Conservation (phyloP, 2,888 invertebrate species). For the Alsophila aescularia region DNA sequence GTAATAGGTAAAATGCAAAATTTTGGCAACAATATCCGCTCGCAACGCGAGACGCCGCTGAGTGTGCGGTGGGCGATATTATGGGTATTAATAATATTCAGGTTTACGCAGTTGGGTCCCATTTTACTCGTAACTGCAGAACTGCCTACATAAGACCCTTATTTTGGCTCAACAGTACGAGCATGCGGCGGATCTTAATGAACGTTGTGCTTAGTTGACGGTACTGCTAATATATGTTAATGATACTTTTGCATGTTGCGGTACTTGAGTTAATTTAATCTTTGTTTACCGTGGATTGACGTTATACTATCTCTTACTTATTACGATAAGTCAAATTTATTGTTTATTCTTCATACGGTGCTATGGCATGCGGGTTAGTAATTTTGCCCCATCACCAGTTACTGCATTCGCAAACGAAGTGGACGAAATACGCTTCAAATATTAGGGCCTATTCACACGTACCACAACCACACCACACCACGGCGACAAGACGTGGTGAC, state of each 20-base stretch:
- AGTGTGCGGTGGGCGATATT: slow-evolving; percentile 51
- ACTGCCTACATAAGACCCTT: slow-evolving; percentile 5
- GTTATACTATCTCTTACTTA: too few species aligned
- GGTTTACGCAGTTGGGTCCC: slow-evolving; percentile 36
- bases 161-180: background rate
- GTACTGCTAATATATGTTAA: slow-evolving; percentile 16
- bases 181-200: slow-evolving; percentile 5
- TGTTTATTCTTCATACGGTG: too few species aligned
- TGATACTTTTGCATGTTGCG: background rate
- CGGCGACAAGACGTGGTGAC: too few species aligned
- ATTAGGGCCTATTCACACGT: too few species aligned
- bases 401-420: too few species aligned
- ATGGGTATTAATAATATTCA: slow-evolving; percentile 52
- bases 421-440: too few species aligned
- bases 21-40: slow-evolving; percentile 57
- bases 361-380: too few species aligned
- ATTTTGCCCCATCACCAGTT: too few species aligned
- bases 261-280: background rate
- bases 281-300: background rate
- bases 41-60: slow-evolving; percentile 50
- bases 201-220: slow-evolving; percentile 3
- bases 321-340: too few species aligned
- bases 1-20: slow-evolving; percentile 51
- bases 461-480: too few species aligned
- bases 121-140: slow-evolving; percentile 12